phyloP scores from a whole-genome alignment of 2,888 invertebrate genomes.

The Leptopilina myrica region DNA sequence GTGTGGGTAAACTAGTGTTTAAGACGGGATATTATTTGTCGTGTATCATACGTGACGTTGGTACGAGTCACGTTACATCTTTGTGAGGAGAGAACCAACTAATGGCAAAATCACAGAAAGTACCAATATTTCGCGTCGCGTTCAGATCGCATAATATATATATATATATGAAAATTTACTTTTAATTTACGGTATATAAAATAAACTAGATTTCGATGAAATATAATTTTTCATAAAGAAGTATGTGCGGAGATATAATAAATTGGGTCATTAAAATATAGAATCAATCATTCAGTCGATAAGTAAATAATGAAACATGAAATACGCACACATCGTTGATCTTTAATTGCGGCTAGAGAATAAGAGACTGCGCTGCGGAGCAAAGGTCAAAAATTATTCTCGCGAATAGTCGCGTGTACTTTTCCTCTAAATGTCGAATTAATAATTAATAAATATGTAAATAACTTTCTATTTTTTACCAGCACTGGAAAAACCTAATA shows the following conservation, averaged over 20 bases:
- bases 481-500: too few relatives aligned
- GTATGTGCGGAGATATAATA: background rate
- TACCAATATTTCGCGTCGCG: background rate
- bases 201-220: too few relatives aligned
- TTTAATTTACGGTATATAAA: too few relatives aligned
- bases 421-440: background rate
- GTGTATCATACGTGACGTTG: constrained; percentile 63
- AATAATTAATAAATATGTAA: too few relatives aligned
- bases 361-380: background rate
- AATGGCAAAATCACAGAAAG: constrained; percentile 48
- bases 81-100: constrained; percentile 40
- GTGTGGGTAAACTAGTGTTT: constrained; percentile 68
- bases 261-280: constrained; percentile 13
- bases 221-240: too few relatives aligned
- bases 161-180: too few relatives aligned
- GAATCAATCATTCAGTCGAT: constrained; percentile 11
- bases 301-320: constrained; percentile 19
- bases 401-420: constrained; percentile 15
- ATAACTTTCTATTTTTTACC: too few relatives aligned
- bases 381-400: constrained; percentile 18
- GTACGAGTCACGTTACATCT: constrained; percentile 62
- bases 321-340: background rate
- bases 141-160: too few relatives aligned
- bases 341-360: constrained; percentile 3
- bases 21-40: constrained; percentile 65